Conservation (phyloP, 1,140 invertebrate species). For the Ditylenchus dipsaci region DNA sequence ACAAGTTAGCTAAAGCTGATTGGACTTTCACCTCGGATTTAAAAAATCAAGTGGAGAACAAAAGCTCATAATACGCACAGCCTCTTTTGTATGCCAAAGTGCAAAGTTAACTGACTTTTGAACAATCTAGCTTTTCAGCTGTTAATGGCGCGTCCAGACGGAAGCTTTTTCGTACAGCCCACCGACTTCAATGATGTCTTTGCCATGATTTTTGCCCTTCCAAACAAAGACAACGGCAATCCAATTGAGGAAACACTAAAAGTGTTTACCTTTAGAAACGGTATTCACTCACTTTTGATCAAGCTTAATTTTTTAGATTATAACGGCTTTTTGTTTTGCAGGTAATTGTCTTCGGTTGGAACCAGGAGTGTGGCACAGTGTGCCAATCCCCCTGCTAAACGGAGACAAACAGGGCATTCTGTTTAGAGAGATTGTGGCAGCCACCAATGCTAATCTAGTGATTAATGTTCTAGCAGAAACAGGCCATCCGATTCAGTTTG, state of each 20-base stretch:
- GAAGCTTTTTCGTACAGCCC: constrained; percentile 35
- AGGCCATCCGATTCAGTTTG: constrained; percentile 40
- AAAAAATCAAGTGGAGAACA: not conserved
- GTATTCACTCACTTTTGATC: constrained; percentile 23
- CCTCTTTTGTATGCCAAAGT: too few relatives aligned
- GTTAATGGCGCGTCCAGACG: constrained; percentile 41
- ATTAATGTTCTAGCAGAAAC: constrained; percentile 16
- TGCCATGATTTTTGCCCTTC: constrained; percentile 36
- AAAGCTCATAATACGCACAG: not conserved
- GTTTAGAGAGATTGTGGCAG: constrained; percentile 36
- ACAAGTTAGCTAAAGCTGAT: too few relatives aligned
- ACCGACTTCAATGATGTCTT: constrained; percentile 12
- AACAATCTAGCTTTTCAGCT: constrained; percentile 33
- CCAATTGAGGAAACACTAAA: constrained; percentile 34
- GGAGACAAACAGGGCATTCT: constrained; percentile 11
- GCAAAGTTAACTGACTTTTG: not conserved
- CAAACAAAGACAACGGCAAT: constrained; percentile 37
- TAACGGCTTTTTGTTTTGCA: constrained; percentile 15
- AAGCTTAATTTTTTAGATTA: too few relatives aligned
- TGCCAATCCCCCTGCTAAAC: constrained; percentile 34
- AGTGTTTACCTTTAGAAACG: constrained; percentile 31
- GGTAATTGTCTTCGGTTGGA: constrained; percentile 27
- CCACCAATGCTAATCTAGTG: constrained; percentile 44
- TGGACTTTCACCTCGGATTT: too few relatives aligned
- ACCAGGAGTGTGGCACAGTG: constrained; percentile 35